phyloP scores from a whole-genome alignment of 2,888 invertebrate species.

The Tupiocoris notatus region DNA sequence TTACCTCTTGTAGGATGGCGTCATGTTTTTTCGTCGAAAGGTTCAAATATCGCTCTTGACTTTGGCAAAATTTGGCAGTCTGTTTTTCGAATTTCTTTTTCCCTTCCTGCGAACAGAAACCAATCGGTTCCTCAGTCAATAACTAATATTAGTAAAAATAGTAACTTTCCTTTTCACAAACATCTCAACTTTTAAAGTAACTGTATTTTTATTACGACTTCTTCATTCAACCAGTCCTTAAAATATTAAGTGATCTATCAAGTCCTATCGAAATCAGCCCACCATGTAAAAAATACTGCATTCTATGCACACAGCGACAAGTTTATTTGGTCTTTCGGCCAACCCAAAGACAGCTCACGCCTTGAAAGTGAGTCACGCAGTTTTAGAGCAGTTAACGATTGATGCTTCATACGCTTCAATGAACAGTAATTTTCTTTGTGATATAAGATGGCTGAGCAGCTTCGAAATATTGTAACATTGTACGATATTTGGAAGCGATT shows the following conservation, averaged over 20 bases:
- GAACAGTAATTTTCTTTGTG: background rate
- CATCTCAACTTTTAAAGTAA: background rate
- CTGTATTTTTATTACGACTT: too few relatives aligned
- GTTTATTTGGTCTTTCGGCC: background rate
- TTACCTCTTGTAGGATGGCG: slow-evolving; percentile 84
- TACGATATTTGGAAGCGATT: background rate
- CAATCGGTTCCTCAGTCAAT: too few relatives aligned
- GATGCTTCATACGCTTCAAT: background rate
- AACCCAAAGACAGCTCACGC: background rate
- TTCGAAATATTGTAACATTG: background rate
- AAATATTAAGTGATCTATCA: too few relatives aligned
- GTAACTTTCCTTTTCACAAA: background rate
- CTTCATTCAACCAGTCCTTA: too few relatives aligned
- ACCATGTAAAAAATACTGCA: too few relatives aligned
- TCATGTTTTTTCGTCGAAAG: slow-evolving; percentile 90
- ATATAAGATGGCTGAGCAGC: too few relatives aligned
- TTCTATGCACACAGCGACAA: too few relatives aligned
- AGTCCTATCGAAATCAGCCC: too few relatives aligned
- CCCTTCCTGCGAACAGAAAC: slow-evolving; percentile 65
- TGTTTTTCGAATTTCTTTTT: slow-evolving; percentile 98
- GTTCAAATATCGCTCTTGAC: slow-evolving; percentile 91
- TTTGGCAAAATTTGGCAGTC: slow-evolving; percentile 94
- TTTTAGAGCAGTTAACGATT: background rate
- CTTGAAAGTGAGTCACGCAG: background rate
- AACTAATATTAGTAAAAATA: background rate